Conservation (phyloP, 1,140 invertebrate species). For the Ceratosolen solmsi region DNA sequence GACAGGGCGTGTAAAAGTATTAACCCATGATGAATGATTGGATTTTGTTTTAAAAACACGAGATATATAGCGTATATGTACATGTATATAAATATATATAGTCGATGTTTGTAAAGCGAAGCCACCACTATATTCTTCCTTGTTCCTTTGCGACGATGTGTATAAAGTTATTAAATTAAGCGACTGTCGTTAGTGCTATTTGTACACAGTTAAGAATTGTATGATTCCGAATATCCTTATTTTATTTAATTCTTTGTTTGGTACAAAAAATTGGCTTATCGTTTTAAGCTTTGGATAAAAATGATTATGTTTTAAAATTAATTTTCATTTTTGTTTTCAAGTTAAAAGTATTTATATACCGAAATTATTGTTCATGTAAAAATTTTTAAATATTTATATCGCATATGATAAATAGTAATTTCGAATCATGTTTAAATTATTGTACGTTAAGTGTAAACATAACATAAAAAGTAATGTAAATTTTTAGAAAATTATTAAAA, state of each 20-base stretch:
- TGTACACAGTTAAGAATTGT: constrained; percentile 24
- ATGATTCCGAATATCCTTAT: constrained; percentile 3
- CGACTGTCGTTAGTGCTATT: constrained; percentile 43
- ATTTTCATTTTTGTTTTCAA: constrained; percentile 28
- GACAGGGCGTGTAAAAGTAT: constrained; percentile 22
- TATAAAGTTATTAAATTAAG: constrained; percentile 34
- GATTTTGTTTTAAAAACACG: neutral
- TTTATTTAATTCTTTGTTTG: neutral
- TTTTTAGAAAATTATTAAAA: constrained; percentile 37
- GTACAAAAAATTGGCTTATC: neutral
- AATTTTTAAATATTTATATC: constrained; percentile 38
- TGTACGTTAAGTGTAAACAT: constrained; percentile 31
- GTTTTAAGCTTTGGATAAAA: neutral
- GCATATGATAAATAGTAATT: constrained; percentile 20
- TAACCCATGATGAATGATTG: constrained; percentile 28
- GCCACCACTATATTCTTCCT: constrained; percentile 32
- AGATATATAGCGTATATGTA: constrained; percentile 28
- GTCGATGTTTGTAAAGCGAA: constrained; percentile 23
- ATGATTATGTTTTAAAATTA: constrained; percentile 18
- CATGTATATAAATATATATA: constrained; percentile 20
- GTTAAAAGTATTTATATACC: constrained; percentile 32
- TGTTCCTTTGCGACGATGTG: constrained; percentile 27
- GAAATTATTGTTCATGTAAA: constrained; percentile 35
- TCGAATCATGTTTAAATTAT: constrained; percentile 36
- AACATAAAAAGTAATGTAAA: constrained; percentile 29